These are phyloP conservation scores for Erythrolamprus reginae DNA, from an alignment of 2,113 vertebrate species.

Conservation along the genomic window DNA sequence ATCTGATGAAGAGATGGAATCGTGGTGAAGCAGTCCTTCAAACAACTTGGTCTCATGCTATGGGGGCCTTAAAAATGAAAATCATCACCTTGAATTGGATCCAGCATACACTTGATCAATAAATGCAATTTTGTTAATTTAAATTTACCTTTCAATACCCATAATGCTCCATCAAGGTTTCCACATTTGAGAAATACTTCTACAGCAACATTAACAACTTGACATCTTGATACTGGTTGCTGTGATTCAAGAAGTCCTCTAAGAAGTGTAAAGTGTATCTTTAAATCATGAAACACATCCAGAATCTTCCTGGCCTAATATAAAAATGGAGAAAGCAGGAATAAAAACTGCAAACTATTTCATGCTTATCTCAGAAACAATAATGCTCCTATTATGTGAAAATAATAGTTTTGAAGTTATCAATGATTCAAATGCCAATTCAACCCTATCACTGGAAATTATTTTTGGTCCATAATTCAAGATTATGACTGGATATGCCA, in stretches of 20 bases:
- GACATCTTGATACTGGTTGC: slow-evolving; percentile 74
- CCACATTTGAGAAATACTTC: slow-evolving; percentile 85
- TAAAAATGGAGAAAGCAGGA: slow-evolving; percentile 12
- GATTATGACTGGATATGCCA: not conserved
- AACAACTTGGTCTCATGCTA: not conserved
- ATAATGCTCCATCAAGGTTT: slow-evolving; percentile 77
- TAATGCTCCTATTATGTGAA: not conserved
- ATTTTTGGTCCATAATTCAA: not conserved
- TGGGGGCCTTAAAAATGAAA: not conserved
- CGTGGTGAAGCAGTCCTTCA: not conserved
- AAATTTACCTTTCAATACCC: slow-evolving; percentile 79
- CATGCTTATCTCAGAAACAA: not conserved
- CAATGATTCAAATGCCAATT: not conserved
- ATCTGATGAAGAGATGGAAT: not conserved
- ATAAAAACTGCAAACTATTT: not conserved
- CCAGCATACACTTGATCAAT: not conserved
- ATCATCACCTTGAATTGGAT: not conserved
- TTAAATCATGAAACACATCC: slow-evolving; percentile 70
- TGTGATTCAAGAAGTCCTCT: slow-evolving; percentile 80
- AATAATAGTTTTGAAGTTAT: not conserved
- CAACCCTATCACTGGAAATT: not conserved
- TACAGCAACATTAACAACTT: slow-evolving; percentile 81
- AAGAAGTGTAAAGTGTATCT: slow-evolving; percentile 77
- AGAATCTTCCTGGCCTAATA: slow-evolving; percentile 82
- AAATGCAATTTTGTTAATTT: not conserved